Evolutionary conservation across 2,888 invertebrate species (phyloP).

Genomic region (Tachina grossa): DNA sequence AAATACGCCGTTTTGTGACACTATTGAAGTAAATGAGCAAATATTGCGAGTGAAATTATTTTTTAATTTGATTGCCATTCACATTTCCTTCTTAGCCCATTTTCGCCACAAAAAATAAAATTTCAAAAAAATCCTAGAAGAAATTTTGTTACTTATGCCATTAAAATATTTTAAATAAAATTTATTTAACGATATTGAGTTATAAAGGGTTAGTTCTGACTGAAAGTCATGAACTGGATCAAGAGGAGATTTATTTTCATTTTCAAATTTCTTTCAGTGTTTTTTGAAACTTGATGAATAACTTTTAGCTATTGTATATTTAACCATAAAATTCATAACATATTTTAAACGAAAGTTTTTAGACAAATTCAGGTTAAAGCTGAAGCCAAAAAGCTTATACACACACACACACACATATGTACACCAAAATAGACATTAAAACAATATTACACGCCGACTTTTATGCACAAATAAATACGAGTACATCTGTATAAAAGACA

Average conservation of each 20-base stretch:
- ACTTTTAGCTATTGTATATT: constrained; percentile 21
- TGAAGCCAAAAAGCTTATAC: constrained; percentile 20
- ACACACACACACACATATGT: background rate
- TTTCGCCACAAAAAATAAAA: too few species aligned
- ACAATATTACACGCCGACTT: background rate
- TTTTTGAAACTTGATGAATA: background rate
- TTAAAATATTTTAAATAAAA: too few species aligned
- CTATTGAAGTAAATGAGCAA: too few species aligned
- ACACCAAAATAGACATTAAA: background rate
- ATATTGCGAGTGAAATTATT: too few species aligned
- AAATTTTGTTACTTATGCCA: too few species aligned
- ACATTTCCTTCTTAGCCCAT: too few species aligned
- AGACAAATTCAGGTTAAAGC: constrained; percentile 31
- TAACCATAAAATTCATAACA: constrained; percentile 48
- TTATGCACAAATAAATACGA: background rate
- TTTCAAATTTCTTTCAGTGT: constrained; percentile 35
- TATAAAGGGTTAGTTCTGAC: too few species aligned
- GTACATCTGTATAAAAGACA: background rate
- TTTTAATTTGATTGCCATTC: too few species aligned
- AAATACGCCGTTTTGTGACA: too few species aligned
- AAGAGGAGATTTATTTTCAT: background rate
- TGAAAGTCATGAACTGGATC: background rate
- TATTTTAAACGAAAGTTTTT: constrained; percentile 52
- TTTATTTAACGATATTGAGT: too few species aligned
- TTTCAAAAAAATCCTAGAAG: too few species aligned